These are phyloP conservation scores for Hyphantria cunea DNA, from an alignment of 1,140 invertebrate genomes.

Conservation along the genomic window DNA sequence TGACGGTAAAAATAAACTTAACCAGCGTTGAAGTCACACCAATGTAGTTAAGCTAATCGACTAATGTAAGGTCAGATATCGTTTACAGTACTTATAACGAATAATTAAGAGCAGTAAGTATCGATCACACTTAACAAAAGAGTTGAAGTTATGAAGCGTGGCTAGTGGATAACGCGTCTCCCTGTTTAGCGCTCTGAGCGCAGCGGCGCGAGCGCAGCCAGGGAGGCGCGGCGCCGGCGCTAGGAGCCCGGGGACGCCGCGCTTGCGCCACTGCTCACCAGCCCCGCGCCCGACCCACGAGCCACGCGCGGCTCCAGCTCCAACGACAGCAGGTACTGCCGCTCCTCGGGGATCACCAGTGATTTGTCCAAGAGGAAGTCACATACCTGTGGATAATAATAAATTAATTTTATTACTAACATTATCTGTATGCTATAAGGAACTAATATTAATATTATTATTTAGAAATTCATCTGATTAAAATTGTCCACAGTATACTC, in stretches of 20 bases:
- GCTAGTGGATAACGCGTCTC: neutral
- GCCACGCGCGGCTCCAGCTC: constrained; percentile 92
- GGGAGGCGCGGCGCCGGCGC: constrained; percentile 68
- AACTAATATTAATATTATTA: too few relatives aligned
- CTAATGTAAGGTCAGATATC: too few relatives aligned
- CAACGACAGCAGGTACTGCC: constrained; percentile 91
- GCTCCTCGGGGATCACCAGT: constrained; percentile 90
- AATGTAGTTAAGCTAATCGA: too few relatives aligned
- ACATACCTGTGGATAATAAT: too few relatives aligned
- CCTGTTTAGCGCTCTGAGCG: constrained; percentile 47
- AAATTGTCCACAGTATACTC: too few relatives aligned
- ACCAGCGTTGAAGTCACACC: too few relatives aligned
- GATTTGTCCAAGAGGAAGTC: constrained; percentile 91
- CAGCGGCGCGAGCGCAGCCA: constrained; percentile 60
- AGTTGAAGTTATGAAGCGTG: neutral
- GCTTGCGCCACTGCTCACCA: constrained; percentile 36
- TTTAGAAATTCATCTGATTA: too few relatives aligned
- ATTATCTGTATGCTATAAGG: too few relatives aligned
- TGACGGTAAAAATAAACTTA: too few relatives aligned
- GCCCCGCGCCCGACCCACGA: constrained; percentile 69
- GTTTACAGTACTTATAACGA: too few relatives aligned
- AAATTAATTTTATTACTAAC: too few relatives aligned
- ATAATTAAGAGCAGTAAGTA: too few relatives aligned
- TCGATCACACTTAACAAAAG: neutral
- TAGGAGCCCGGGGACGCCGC: constrained; percentile 60